A percentile compares a stretch with the other conserved stretches of the same genome.
Evolutionary conservation across 2,113 vertebrate species (phyloP).

Genomic region (Regulus satrapa): DNA sequence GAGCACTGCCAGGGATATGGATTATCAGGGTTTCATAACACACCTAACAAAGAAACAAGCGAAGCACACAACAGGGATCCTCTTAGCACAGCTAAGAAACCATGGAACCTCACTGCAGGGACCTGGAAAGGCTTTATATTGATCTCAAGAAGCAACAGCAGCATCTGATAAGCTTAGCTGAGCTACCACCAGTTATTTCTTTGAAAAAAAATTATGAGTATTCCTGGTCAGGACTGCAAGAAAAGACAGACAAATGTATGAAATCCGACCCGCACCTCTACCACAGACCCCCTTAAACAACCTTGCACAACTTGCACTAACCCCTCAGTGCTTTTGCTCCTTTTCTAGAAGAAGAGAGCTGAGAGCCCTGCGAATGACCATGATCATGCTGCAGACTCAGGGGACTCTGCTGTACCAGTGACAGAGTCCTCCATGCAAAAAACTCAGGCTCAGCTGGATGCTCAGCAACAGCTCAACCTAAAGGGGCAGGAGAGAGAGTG

Average conservation of each 20-base stretch:
- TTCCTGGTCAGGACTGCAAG: background rate
- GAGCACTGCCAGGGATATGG: background rate
- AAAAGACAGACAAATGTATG: background rate
- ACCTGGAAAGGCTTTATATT: background rate
- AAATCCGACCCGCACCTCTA: background rate
- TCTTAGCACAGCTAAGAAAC: background rate
- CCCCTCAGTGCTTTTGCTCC: background rate
- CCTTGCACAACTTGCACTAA: background rate
- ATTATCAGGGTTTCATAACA: background rate
- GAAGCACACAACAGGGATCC: background rate
- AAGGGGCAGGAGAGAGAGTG: background rate
- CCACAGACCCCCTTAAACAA: background rate
- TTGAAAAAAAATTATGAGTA: background rate
- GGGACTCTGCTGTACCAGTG: rapidly evolving
- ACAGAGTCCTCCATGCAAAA: background rate
- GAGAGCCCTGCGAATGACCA: background rate
- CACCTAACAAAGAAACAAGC: background rate
- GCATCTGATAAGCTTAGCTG: background rate
- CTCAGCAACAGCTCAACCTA: background rate
- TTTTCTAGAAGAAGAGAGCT: background rate
- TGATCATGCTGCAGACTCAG: rapidly evolving
- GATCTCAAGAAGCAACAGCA: background rate
- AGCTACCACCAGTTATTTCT: background rate
- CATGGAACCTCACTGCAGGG: background rate
- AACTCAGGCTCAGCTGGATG: background rate